phyloP scores from a whole-genome alignment of 2,888 invertebrate species.

The Mesochorus sp. region DNA sequence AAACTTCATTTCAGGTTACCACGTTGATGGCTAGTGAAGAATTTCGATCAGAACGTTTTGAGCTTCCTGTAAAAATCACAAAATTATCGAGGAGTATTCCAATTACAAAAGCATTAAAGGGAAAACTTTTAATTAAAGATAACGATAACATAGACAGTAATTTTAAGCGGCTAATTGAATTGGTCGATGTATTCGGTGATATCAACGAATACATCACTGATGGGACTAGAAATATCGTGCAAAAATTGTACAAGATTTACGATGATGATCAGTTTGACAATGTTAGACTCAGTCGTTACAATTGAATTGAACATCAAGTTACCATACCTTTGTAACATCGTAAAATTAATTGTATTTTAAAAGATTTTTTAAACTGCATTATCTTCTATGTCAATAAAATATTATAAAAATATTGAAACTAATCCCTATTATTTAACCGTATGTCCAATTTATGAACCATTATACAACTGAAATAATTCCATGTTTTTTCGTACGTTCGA shows the following conservation, averaged over 20 bases:
- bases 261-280: conserved; percentile 78
- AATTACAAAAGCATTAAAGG: conserved; percentile 56
- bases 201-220: conserved; percentile 83
- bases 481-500: too few relatives aligned
- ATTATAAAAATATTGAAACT: too few relatives aligned
- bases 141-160: conserved; percentile 81
- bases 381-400: too few relatives aligned
- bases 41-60: conserved; percentile 35
- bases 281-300: conserved; percentile 47
- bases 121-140: conserved; percentile 77
- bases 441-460: too few relatives aligned
- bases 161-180: conserved; percentile 83
- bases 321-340: too few relatives aligned
- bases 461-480: too few relatives aligned
- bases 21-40: neutral
- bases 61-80: neutral
- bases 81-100: conserved; percentile 4
- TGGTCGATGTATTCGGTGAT: conserved; percentile 83
- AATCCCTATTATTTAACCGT: too few relatives aligned
- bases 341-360: too few relatives aligned
- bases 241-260: conserved; percentile 81
- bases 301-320: too few relatives aligned
- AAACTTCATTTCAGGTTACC: too few relatives aligned
- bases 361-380: too few relatives aligned
- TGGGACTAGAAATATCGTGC: conserved; percentile 80